Conservation (phyloP, 1,140 invertebrate genomes). For the Drosophila pectinifera region DNA sequence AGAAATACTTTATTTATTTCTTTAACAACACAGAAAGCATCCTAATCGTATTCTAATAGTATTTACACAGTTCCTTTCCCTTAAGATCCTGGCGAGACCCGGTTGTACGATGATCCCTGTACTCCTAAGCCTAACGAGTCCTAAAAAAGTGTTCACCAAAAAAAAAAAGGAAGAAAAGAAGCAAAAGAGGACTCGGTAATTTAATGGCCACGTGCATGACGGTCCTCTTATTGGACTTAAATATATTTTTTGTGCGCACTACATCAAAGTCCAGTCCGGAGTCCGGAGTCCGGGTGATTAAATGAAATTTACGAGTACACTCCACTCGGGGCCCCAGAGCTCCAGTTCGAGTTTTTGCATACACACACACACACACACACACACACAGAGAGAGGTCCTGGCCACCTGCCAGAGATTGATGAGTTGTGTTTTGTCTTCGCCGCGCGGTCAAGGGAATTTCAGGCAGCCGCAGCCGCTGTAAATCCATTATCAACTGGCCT, state of each 20-base stretch:
- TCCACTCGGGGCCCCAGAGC: constrained; percentile 1
- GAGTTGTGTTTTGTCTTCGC: constrained; percentile 64
- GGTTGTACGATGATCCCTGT: neutral
- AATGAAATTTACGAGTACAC: constrained; percentile 76
- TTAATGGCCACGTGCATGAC: constrained; percentile 65
- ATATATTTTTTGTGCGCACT: constrained; percentile 61
- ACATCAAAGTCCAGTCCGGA: constrained; percentile 63
- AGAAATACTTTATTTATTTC: too few species aligned
- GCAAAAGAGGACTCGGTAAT: constrained; percentile 25
- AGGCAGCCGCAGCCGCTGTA: neutral
- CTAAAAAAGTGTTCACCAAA: too few species aligned
- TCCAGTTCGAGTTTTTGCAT: constrained; percentile 56
- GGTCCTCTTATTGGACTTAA: constrained; percentile 52
- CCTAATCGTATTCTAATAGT: too few species aligned
- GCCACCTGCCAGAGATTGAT: constrained; percentile 72
- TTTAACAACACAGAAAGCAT: too few species aligned
- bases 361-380: constrained; percentile 24
- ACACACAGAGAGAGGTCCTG: neutral
- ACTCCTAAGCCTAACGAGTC: too few species aligned
- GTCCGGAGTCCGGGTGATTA: constrained; percentile 54
- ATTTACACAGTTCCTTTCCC: too few species aligned
- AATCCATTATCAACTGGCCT: constrained; percentile 54
- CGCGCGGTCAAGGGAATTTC: constrained; percentile 25
- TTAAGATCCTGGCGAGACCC: too few species aligned
- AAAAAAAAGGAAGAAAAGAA: neutral